Percentiles rank a stretch among this genome's conserved stretches.
Evolutionary conservation across 2,888 invertebrate genomes (phyloP).

Genomic region (Chrysolina haemoptera): DNA sequence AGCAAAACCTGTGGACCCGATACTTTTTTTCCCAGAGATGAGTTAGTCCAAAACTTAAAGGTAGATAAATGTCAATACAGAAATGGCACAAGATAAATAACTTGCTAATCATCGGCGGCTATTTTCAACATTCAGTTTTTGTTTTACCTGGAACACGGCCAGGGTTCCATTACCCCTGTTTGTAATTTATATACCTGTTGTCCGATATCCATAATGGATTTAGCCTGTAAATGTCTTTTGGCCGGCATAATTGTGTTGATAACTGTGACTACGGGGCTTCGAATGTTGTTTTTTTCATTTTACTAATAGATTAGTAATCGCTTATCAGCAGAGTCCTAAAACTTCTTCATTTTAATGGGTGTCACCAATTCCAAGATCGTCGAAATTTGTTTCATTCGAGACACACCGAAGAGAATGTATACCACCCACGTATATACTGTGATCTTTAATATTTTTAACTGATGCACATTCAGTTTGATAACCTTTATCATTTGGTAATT

Average conservation of each 20-base stretch:
- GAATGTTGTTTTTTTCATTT: slow-evolving; percentile 9
- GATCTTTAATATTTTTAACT: neutral
- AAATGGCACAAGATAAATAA: slow-evolving; percentile 35
- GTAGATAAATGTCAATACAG: neutral
- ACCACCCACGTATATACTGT: slow-evolving; percentile 23
- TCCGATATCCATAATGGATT: slow-evolving; percentile 35
- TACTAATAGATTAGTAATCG: slow-evolving; percentile 17
- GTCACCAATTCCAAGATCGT: slow-evolving; percentile 13
- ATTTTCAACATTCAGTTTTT: slow-evolving; percentile 36
- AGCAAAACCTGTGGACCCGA: too few relatives aligned
- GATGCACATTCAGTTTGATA: neutral
- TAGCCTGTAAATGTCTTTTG: slow-evolving; percentile 32
- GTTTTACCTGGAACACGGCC: slow-evolving; percentile 25
- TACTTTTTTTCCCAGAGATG: neutral
- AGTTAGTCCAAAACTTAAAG: neutral
- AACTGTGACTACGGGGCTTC: slow-evolving; percentile 29
- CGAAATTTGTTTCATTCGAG: neutral
- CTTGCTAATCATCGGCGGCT: slow-evolving; percentile 38
- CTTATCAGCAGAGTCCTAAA: slow-evolving; percentile 22
- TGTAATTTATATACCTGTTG: slow-evolving; percentile 34
- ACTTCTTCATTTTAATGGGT: slow-evolving; percentile 5
- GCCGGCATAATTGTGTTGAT: slow-evolving; percentile 33
- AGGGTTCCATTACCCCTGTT: slow-evolving; percentile 11
- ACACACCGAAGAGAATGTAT: neutral
- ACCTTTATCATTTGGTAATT: neutral